A percentile compares a stretch with the other conserved stretches of the same genome.
phyloP scores from a whole-genome alignment of 2,113 vertebrate genomes.

The Gavia stellata region DNA sequence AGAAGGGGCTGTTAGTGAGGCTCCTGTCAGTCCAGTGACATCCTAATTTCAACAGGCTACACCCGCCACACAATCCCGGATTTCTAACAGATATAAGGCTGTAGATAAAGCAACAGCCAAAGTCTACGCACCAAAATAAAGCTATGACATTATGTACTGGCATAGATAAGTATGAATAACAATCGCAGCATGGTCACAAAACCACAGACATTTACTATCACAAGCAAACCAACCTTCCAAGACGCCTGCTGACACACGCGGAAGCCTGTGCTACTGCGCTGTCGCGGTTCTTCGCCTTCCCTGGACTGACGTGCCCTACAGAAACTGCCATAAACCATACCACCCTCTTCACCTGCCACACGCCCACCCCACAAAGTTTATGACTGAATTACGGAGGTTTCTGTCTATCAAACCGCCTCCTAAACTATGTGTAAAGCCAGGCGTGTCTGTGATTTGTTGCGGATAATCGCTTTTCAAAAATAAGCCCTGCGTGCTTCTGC shows the following conservation, averaged over 20 bases:
- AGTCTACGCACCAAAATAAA: neutral
- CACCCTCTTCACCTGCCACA: neutral
- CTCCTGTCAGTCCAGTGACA: neutral
- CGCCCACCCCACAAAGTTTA: neutral
- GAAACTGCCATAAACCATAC: neutral
- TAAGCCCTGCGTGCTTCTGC: neutral
- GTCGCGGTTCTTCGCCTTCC: rapidly evolving
- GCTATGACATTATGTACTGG: too few relatives aligned
- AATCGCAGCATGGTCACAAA: rapidly evolving
- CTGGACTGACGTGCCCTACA: neutral
- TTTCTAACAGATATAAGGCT: too few relatives aligned
- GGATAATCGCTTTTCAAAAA: neutral
- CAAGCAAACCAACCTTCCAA: neutral
- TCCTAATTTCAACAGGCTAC: neutral
- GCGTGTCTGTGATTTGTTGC: neutral
- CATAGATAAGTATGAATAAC: neutral
- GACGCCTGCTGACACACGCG: rapidly evolving
- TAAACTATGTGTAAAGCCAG: neutral
- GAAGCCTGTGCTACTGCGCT: rapidly evolving
- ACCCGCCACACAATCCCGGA: neutral
- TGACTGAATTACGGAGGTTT: neutral
- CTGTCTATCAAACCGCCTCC: neutral
- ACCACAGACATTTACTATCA: neutral
- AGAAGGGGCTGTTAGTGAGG: neutral
- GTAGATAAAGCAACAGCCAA: neutral